A percentile compares a stretch with the other conserved stretches of the same genome.
phyloP scores from a whole-genome alignment of 2,888 invertebrate species.

The Amphipyra tragopoginis region DNA sequence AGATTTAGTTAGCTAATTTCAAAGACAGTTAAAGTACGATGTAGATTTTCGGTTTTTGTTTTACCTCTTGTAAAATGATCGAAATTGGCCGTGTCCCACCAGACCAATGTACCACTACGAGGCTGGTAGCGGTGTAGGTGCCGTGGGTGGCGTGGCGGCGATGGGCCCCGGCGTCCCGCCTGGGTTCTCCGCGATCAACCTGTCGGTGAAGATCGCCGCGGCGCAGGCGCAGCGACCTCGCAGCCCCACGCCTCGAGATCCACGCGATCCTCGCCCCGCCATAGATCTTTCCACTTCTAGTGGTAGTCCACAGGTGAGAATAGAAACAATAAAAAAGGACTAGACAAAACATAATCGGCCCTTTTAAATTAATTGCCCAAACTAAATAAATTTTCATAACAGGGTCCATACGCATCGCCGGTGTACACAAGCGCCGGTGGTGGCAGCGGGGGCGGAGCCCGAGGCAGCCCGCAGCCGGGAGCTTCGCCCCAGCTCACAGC shows the following conservation, averaged over 20 bases:
- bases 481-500: slow-evolving; percentile 95
- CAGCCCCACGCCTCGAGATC: slow-evolving; percentile 94
- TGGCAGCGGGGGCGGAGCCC: slow-evolving; percentile 92
- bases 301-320: slow-evolving; percentile 95
- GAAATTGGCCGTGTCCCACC: slow-evolving; percentile 72
- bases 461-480: slow-evolving; percentile 95
- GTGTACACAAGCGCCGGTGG: slow-evolving; percentile 94
- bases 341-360: slow-evolving; percentile 49
- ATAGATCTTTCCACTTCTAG: slow-evolving; percentile 96
- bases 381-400: slow-evolving; percentile 81
- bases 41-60: slow-evolving; percentile 48
- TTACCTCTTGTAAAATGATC: slow-evolving; percentile 43
- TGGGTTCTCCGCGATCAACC: slow-evolving; percentile 95
- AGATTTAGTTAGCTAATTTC: slow-evolving; percentile 35
- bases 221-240: slow-evolving; percentile 92
- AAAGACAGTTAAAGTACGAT: slow-evolving; percentile 33
- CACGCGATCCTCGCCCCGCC: slow-evolving; percentile 94
- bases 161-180: slow-evolving; percentile 93
- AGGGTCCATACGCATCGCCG: slow-evolving; percentile 94
- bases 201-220: slow-evolving; percentile 95
- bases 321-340: slow-evolving; percentile 49
- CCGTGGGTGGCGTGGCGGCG: slow-evolving; percentile 91
- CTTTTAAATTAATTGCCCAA: slow-evolving; percentile 55
- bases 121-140: slow-evolving; percentile 87
- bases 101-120: slow-evolving; percentile 96